phyloP scores from a whole-genome alignment of 2,113 vertebrate genomes.

The Megatriorchis doriae region DNA sequence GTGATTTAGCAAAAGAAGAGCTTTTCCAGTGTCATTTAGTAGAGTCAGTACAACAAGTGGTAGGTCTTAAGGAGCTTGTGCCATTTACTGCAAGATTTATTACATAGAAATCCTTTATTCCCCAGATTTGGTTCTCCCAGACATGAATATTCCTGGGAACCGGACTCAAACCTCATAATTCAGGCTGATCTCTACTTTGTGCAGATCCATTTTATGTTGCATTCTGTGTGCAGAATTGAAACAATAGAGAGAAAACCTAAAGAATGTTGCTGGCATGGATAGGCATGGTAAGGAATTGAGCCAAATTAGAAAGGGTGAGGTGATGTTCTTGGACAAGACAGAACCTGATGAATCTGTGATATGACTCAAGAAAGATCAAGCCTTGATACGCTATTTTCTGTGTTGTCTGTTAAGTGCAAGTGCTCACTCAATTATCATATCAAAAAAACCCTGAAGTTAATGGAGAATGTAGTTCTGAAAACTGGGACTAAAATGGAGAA shows the following conservation, averaged over 20 bases:
- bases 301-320: neutral
- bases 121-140: neutral
- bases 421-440: neutral
- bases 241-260: neutral
- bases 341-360: neutral
- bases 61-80: neutral
- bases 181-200: neutral
- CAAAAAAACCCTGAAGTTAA: neutral
- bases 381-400: neutral
- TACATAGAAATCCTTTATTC: neutral
- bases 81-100: neutral
- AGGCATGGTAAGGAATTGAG: neutral
- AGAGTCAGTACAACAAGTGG: neutral
- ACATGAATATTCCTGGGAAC: neutral
- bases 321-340: constrained; percentile 11
- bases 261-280: neutral
- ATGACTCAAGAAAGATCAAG: neutral
- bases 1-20: neutral
- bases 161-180: neutral
- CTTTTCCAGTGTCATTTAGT: neutral
- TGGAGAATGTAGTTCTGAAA: neutral
- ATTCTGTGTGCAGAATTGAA: neutral
- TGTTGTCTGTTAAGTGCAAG: neutral
- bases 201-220: neutral
- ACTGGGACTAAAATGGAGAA: neutral